These are phyloP conservation scores for Cynoglossus semilaevis DNA, from an alignment of 2,113 vertebrate species.

Conservation along the genomic window DNA sequence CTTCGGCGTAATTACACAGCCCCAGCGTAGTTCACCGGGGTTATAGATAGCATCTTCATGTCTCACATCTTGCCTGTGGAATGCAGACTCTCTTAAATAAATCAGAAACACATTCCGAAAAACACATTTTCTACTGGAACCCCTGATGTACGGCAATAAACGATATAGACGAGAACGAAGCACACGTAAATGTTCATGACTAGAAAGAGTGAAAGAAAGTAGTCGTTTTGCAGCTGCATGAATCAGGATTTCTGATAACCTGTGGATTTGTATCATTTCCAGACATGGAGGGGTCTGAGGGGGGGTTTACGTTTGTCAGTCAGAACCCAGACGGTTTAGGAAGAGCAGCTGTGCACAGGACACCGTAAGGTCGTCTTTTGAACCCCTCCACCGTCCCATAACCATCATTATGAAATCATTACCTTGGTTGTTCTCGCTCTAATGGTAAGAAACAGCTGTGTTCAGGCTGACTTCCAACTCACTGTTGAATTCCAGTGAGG, in stretches of 20 bases:
- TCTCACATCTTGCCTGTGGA: conserved; percentile 36
- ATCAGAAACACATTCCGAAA: conserved; percentile 40
- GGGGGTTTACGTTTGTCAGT: conserved; percentile 11
- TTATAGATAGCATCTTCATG: conserved; percentile 47
- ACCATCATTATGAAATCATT: conserved; percentile 65
- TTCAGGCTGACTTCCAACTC: conserved; percentile 15
- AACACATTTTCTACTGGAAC: conserved; percentile 38
- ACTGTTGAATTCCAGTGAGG: neutral
- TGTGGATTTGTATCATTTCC: conserved; percentile 13
- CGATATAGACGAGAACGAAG: neutral
- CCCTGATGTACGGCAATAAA: conserved; percentile 9
- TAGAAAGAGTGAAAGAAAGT: conserved; percentile 7
- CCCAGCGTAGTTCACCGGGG: conserved; percentile 27
- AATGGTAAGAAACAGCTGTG: conserved; percentile 66
- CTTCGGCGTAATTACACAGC: conserved; percentile 39
- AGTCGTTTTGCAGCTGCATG: neutral
- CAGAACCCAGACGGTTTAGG: conserved; percentile 25
- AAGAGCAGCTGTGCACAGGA: conserved; percentile 53
- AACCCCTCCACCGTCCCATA: conserved; percentile 43
- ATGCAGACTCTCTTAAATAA: conserved; percentile 45
- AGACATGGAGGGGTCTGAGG: conserved; percentile 14
- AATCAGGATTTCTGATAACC: conserved; percentile 23
- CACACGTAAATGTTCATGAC: conserved; percentile 2
- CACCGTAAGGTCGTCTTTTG: conserved; percentile 38
- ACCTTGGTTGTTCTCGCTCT: conserved; percentile 27